phyloP scores from a whole-genome alignment of 2,888 invertebrate species.

The Mesoligia furuncula region DNA sequence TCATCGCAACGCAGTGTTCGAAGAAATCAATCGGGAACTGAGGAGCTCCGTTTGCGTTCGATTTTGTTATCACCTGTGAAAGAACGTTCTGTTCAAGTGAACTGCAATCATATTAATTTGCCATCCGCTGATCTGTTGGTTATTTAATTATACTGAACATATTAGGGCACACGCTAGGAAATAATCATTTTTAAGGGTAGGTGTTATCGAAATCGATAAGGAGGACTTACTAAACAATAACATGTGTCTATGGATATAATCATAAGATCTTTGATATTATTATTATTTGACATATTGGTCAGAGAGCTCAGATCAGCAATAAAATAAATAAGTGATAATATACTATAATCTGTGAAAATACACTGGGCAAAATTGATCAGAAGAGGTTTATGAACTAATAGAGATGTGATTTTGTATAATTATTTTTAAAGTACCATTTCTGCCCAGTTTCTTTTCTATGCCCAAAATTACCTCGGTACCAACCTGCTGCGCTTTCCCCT shows the following conservation, averaged over 20 bases:
- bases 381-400: neutral
- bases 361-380: neutral
- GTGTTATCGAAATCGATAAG: neutral
- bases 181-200: neutral
- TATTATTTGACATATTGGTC: neutral
- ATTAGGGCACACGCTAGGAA: neutral
- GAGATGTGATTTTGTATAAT: neutral
- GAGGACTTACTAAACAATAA: neutral
- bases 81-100: neutral
- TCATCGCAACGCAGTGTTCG: conserved; percentile 97
- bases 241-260: neutral
- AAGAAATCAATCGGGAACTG: conserved; percentile 99
- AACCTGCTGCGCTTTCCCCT: conserved; percentile 84
- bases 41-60: conserved; percentile 91
- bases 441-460: neutral
- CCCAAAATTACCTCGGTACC: conserved; percentile 15
- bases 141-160: neutral
- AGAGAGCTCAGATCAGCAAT: neutral
- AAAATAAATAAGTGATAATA: neutral
- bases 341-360: neutral
- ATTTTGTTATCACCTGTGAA: conserved; percentile 82
- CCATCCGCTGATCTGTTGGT: neutral
- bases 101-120: neutral
- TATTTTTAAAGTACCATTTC: neutral
- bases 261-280: neutral